Evolutionary conservation across 2,113 vertebrate species (phyloP).

Genomic region (Marmota flaviventris): DNA sequence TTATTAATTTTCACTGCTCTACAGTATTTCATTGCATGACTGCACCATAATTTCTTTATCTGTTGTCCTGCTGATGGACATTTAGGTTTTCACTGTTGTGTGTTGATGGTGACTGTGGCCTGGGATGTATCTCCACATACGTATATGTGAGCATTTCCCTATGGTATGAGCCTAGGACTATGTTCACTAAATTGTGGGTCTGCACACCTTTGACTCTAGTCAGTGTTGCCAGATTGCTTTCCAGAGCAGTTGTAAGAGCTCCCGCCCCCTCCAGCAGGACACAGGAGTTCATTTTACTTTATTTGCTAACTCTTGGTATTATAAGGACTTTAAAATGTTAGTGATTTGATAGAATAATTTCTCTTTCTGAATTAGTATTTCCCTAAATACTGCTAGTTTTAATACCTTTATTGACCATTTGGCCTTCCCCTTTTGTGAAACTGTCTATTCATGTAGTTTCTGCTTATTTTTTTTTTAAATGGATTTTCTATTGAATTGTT

Average conservation of each 20-base stretch:
- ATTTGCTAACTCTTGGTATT: neutral
- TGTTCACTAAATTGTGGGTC: neutral
- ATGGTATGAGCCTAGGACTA: fast-evolving
- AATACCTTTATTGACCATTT: neutral
- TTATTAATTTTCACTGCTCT: neutral
- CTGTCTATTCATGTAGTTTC: neutral
- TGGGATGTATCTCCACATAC: fast-evolving
- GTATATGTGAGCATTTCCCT: too few species aligned
- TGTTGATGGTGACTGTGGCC: neutral
- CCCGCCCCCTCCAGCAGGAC: neutral
- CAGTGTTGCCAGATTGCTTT: neutral
- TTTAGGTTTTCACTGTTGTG: neutral
- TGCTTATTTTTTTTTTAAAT: neutral
- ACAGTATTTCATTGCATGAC: neutral
- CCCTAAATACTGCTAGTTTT: neutral
- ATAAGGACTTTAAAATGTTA: neutral
- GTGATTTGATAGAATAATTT: neutral
- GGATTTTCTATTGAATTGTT: neutral
- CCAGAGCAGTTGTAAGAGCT: neutral
- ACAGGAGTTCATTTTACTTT: neutral
- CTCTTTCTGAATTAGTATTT: neutral
- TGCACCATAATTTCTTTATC: neutral
- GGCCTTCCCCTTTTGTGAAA: neutral
- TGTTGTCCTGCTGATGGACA: neutral
- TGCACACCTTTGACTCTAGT: neutral